phyloP scores from a whole-genome alignment of 2,888 invertebrate genomes.

The Chouioia cunea region DNA sequence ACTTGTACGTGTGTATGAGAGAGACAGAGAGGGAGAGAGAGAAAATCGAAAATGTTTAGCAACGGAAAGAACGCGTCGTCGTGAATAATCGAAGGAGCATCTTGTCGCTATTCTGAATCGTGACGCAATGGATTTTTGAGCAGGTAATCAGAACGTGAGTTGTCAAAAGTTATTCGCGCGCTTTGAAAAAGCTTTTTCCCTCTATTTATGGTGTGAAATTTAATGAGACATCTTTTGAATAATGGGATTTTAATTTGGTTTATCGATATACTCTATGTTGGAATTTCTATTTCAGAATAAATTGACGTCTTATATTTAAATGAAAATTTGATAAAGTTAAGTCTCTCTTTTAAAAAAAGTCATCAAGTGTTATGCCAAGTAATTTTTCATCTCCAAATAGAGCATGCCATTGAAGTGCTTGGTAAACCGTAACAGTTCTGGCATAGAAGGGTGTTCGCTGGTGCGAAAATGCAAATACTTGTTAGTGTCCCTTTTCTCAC shows the following conservation, averaged over 20 bases:
- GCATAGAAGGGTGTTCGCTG: no score
- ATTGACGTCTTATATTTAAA: no score
- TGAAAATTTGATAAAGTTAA: no score
- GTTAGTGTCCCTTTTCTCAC: not conserved
- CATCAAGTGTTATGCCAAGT: no score
- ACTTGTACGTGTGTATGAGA: no score
- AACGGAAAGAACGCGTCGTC: no score
- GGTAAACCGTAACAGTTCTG: no score
- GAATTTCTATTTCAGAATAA: not conserved
- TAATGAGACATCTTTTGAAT: constrained; percentile 3
- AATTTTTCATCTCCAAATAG: constrained; percentile 26
- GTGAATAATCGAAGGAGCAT: constrained; percentile 18
- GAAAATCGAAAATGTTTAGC: no score
- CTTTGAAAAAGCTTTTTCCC: not conserved
- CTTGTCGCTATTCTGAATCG: not conserved
- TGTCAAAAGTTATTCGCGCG: constrained; percentile 13
- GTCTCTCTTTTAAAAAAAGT: no score
- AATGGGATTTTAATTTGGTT: constrained; percentile 17
- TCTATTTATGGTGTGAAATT: constrained; percentile 2
- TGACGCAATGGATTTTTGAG: constrained; percentile 21
- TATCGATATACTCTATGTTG: not conserved
- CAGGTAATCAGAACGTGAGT: constrained; percentile 15
- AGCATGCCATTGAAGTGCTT: constrained; percentile 16
- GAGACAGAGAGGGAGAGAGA: no score
- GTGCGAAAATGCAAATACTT: constrained; percentile 36